A percentile compares a stretch with the other conserved stretches of the same genome.
phyloP scores from a whole-genome alignment of 2,888 invertebrate species.

The Polyommatus icarus region DNA sequence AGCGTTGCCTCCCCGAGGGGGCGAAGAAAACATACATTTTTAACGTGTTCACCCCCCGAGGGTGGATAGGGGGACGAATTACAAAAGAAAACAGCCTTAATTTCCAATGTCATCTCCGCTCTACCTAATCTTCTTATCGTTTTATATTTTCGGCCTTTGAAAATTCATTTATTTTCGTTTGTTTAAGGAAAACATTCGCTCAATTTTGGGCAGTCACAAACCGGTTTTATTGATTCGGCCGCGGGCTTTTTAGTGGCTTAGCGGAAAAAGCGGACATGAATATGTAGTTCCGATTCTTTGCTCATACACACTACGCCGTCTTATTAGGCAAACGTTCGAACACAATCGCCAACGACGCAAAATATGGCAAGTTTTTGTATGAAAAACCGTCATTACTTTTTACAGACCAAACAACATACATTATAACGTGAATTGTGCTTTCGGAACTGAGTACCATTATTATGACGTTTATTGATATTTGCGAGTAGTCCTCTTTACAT shows the following conservation, averaged over 20 bases:
- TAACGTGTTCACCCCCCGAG: slow-evolving; percentile 62
- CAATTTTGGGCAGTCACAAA: slow-evolving; percentile 50
- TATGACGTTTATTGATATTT: slow-evolving; percentile 9
- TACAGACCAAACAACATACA: background rate
- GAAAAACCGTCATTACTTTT: background rate
- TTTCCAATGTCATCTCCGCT: slow-evolving; percentile 81
- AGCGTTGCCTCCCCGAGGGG: slow-evolving; percentile 55
- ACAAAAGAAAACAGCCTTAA: slow-evolving; percentile 81
- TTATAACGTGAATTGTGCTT: background rate
- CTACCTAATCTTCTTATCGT: slow-evolving; percentile 80
- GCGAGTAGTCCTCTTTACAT: background rate
- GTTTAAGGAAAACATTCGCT: slow-evolving; percentile 70
- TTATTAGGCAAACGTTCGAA: background rate
- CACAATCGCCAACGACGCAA: background rate
- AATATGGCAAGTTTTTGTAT: slow-evolving; percentile 1
- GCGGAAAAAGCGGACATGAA: slow-evolving; percentile 36
- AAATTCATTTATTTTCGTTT: slow-evolving; percentile 80
- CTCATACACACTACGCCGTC: slow-evolving; percentile 1
- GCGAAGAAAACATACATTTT: slow-evolving; percentile 73
- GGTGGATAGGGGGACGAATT: slow-evolving; percentile 76
- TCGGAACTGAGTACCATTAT: background rate
- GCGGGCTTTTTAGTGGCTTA: slow-evolving; percentile 39
- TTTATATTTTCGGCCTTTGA: slow-evolving; percentile 78
- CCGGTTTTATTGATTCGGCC: slow-evolving; percentile 58
- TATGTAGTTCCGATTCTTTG: slow-evolving; percentile 29